phyloP scores from a whole-genome alignment of 2,888 invertebrate species.

The Lissocephala sabroskyi region DNA sequence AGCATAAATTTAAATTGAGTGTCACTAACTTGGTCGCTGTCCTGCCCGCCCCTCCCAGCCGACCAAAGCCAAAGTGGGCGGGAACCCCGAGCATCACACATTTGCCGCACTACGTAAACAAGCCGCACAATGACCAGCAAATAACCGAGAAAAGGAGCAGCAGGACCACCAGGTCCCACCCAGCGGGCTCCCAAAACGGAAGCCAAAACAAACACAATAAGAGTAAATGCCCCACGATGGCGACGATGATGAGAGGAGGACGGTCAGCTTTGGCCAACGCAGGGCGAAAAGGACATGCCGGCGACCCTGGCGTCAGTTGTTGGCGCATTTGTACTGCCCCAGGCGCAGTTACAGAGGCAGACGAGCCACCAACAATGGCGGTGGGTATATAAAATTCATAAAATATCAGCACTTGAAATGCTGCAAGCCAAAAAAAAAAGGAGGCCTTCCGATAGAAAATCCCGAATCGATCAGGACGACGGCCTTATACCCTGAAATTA shows the following conservation, averaged over 20 bases:
- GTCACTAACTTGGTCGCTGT: constrained; percentile 43
- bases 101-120: constrained; percentile 46
- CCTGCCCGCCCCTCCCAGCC: too few species aligned
- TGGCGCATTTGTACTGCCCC: constrained; percentile 6
- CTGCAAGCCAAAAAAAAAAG: constrained; percentile 31
- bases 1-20: constrained; percentile 56
- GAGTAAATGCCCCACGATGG: constrained; percentile 39
- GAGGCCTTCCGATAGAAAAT: constrained; percentile 4
- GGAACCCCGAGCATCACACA: constrained; percentile 1
- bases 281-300: too few species aligned
- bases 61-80: constrained; percentile 3
- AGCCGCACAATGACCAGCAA: constrained; percentile 50
- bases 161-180: constrained; percentile 12
- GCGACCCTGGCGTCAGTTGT: constrained; percentile 1
- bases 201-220: constrained; percentile 50
- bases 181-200: constrained; percentile 22
- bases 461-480: too few species aligned
- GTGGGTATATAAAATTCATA: constrained; percentile 55
- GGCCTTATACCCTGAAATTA: too few species aligned
- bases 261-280: too few species aligned
- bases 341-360: background rate
- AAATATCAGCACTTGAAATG: constrained; percentile 59
- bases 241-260: too few species aligned
- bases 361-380: too few species aligned
- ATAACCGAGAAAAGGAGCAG: constrained; percentile 25